These are phyloP conservation scores for Resseliella maxima DNA, from an alignment of 2,888 invertebrate species.

Conservation along the genomic window DNA sequence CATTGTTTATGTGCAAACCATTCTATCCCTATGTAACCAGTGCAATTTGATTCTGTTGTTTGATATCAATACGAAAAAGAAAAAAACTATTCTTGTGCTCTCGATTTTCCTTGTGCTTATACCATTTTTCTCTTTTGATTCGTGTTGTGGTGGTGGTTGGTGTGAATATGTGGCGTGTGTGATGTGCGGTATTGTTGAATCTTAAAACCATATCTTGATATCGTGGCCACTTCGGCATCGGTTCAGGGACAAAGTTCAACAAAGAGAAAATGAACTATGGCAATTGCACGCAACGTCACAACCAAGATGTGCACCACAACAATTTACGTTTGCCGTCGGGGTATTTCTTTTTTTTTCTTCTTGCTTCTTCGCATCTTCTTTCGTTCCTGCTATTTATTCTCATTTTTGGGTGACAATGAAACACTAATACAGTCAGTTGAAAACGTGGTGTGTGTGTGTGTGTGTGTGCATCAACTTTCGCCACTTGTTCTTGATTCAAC, in stretches of 20 bases:
- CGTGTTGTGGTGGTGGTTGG: not conserved
- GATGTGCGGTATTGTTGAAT: not conserved
- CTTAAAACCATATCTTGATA: not conserved
- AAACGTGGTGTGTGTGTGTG: not conserved
- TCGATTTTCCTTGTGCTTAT: not conserved
- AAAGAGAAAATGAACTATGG: slow-evolving; percentile 21
- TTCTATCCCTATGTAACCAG: too few species aligned
- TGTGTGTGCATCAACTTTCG: not conserved
- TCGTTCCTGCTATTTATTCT: not conserved
- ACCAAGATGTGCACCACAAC: not conserved
- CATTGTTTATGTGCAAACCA: slow-evolving; percentile 26
- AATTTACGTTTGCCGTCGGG: not conserved
- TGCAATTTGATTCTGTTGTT: not conserved
- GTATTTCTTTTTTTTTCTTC: too few species aligned
- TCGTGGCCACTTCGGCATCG: slow-evolving; percentile 22
- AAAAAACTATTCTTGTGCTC: not conserved
- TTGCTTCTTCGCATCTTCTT: too few species aligned
- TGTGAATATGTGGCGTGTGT: too few species aligned
- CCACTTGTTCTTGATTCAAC: not conserved
- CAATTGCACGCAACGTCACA: not conserved
- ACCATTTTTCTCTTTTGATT: not conserved
- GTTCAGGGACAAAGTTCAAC: slow-evolving; percentile 43
- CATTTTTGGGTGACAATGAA: not conserved
- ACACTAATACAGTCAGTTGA: not conserved
- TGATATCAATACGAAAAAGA: too few species aligned